Conservation (phyloP, 2,113 vertebrate species). For the Merops nubicus region DNA sequence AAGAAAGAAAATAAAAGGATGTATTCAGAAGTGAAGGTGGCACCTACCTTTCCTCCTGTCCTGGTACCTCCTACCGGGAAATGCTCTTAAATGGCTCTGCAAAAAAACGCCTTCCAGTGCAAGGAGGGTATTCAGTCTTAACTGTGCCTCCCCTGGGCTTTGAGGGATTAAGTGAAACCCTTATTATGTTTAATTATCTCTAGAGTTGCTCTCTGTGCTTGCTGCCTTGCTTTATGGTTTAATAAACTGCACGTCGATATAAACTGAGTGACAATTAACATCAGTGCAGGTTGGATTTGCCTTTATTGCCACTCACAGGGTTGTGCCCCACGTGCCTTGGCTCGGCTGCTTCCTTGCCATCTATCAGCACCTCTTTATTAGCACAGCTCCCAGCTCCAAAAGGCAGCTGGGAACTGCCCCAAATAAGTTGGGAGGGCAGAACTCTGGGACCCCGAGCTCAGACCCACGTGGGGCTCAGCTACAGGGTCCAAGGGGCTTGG, state of each 20-base stretch:
- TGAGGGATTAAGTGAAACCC: constrained; percentile 70
- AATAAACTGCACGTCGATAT: constrained; percentile 70
- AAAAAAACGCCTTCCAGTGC: neutral
- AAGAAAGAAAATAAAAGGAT: neutral
- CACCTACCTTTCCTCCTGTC: neutral
- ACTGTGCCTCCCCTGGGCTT: constrained; percentile 66
- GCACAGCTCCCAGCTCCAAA: neutral
- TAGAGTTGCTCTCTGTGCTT: constrained; percentile 56
- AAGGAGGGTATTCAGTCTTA: constrained; percentile 51
- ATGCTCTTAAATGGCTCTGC: neutral
- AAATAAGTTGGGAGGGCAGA: neutral
- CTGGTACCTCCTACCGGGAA: neutral
- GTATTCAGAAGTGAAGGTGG: neutral
- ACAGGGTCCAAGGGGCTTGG: neutral
- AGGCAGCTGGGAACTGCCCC: accelerated
- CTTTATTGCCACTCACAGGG: constrained; percentile 20
- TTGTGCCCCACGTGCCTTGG: neutral
- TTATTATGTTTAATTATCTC: constrained; percentile 76
- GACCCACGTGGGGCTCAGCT: accelerated
- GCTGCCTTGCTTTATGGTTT: constrained; percentile 73
- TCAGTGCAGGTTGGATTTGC: constrained; percentile 13
- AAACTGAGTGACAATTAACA: constrained; percentile 61
- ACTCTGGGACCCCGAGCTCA: neutral
- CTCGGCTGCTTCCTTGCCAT: neutral
- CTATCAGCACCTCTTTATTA: neutral